Evolutionary conservation across 2,888 invertebrate genomes (phyloP), one percentile per base, ranked within the genome.

Genomic region (Aphodius granarius): DNA sequence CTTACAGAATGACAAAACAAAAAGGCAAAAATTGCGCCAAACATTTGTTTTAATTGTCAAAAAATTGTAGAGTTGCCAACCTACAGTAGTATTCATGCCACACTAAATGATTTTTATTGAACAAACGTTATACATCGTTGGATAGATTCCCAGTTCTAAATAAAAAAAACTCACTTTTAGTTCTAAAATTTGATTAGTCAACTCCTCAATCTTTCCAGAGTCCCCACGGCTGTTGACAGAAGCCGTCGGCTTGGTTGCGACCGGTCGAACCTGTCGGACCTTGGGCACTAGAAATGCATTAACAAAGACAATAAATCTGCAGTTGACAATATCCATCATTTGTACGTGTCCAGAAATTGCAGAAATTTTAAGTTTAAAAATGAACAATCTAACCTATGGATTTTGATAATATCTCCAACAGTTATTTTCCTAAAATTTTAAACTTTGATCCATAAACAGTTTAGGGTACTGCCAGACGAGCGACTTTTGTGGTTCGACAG

Each of bases 131-230:
- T 62, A 23, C 9, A 63, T 77, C 19, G 5, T 6, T 18, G 19
- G 16, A 17, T 19, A 16, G n/a, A 16, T n/a, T 16, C 43, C 4
- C 43, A 43, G 13, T 2, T 43, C n/a, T n/a, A n/a, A 43, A 43
- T 3, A 43, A 43, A 43, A 43, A 43, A 43, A 9, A 43, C 43
- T 43, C 81, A 86, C 86, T 84, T 87, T 90, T 77, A 84, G 82
- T 79, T 87, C 87, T 4, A 85, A 80, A 72, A 87, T 89, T 88
- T 91, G 91, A 81, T 89, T 88, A 79, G 86, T 88, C 22, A 92
- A 87, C 84, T 92, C 92, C 75, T 92, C 91, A 72, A 92, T 83
- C 87, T 90, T 89, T 68, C 89, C 89, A 66, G 81, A 80, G 82
- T 91, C 91, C 3, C 89, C 89, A 73, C 88, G 88, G 82, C 86